These are phyloP conservation scores for Archivesica marissinica DNA, from an alignment of 1,140 invertebrate species.

Conservation along the genomic window DNA sequence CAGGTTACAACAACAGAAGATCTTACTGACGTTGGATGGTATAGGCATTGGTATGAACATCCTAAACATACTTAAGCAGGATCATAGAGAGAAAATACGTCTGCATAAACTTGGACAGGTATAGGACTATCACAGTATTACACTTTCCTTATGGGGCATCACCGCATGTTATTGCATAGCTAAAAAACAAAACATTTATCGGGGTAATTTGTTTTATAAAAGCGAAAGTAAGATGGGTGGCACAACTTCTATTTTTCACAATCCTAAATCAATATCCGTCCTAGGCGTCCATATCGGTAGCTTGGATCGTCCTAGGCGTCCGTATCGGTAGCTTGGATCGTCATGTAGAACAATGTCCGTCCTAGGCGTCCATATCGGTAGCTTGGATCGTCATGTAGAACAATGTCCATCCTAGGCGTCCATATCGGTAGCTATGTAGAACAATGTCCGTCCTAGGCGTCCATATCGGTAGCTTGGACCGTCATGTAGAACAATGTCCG, in stretches of 20 bases:
- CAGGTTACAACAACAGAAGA: not conserved
- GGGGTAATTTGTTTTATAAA: not conserved
- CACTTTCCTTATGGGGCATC: not conserved
- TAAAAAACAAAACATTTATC: not conserved
- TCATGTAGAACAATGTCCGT: too few species aligned
- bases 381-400: too few species aligned
- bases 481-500: too few species aligned
- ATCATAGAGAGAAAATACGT: constrained; percentile 32
- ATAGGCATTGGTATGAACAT: constrained; percentile 28
- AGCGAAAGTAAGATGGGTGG: not conserved
- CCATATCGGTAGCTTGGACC: too few species aligned
- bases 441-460: too few species aligned
- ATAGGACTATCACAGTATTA: not conserved
- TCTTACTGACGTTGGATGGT: not conserved
- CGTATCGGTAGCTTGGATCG: too few species aligned
- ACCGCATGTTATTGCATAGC: not conserved
- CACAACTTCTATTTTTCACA: not conserved
- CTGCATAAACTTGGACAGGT: constrained; percentile 8
- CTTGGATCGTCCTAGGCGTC: too few species aligned
- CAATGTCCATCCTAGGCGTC: too few species aligned
- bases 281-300: too few species aligned
- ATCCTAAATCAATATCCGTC: not conserved
- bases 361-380: too few species aligned
- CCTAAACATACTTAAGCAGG: not conserved
- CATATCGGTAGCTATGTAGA: too few species aligned